Evolutionary conservation across 2,797 vertebrate genomes (phyloP).

Genomic region (Remorina albescens): DNA sequence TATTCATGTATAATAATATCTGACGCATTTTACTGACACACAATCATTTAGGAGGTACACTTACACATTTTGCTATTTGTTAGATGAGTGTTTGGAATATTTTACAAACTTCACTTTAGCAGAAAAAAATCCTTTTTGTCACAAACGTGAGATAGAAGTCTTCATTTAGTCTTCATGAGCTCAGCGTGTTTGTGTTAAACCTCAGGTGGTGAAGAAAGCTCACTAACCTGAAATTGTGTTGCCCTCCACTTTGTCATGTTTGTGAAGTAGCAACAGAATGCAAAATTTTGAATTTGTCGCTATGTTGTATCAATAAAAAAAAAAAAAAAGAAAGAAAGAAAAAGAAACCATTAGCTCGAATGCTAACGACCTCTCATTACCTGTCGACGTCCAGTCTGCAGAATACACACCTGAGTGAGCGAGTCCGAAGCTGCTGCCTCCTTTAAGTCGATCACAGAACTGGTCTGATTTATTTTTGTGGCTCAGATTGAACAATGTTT

Average conservation of each 20-base stretch:
- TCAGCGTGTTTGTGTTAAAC: background rate
- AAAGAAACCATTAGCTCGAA: background rate
- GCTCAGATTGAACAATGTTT: too few species aligned
- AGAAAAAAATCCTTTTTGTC: background rate
- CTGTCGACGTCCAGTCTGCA: too few species aligned
- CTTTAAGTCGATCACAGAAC: too few species aligned
- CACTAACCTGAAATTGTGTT: slow-evolving; percentile 7
- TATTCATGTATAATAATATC: too few species aligned
- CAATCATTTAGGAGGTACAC: too few species aligned
- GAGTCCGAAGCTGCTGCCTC: too few species aligned
- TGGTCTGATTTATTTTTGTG: too few species aligned
- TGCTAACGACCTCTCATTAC: background rate
- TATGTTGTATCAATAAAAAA: background rate
- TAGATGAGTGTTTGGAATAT: slow-evolving; percentile 3
- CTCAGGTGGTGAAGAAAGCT: background rate
- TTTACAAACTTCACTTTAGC: background rate
- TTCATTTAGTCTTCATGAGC: too few species aligned
- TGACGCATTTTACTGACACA: too few species aligned
- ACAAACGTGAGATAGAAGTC: background rate
- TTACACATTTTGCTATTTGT: background rate
- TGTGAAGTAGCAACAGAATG: background rate
- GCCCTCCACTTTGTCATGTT: background rate
- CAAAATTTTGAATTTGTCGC: background rate
- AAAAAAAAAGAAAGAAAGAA: too few species aligned
- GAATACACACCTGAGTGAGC: too few species aligned